A percentile compares a stretch with the other conserved stretches of the same genome.
phyloP scores from a whole-genome alignment of 2,797 vertebrate genomes.

The Arremon aurantiirostris region DNA sequence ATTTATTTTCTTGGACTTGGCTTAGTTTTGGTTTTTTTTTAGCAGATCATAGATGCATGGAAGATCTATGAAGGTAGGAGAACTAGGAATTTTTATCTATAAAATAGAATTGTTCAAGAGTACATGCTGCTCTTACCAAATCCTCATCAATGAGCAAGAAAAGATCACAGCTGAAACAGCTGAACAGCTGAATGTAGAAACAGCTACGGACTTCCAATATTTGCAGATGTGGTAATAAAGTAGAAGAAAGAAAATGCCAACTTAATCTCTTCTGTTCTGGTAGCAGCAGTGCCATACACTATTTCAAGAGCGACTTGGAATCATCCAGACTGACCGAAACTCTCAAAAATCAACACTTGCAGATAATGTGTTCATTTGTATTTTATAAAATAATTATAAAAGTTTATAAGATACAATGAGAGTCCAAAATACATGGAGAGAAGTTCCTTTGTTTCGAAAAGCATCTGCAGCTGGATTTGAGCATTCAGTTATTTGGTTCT shows the following conservation, averaged over 20 bases:
- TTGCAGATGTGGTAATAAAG: not conserved
- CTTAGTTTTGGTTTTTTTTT: not conserved
- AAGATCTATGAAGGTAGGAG: not conserved
- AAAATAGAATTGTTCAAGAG: not conserved
- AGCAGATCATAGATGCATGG: not conserved
- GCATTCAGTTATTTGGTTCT: not conserved
- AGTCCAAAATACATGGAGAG: not conserved
- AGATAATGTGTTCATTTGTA: not conserved
- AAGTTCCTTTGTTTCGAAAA: not conserved
- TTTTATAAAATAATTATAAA: not conserved
- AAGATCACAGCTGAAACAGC: not conserved
- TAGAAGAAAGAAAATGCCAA: not conserved
- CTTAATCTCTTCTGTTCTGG: not conserved
- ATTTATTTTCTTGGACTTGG: not conserved
- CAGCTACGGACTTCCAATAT: not conserved
- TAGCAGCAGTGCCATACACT: not conserved
- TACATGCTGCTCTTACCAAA: not conserved
- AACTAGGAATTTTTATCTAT: not conserved
- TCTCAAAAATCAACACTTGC: not conserved
- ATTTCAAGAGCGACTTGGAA: not conserved
- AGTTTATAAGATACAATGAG: not conserved
- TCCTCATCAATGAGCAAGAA: not conserved
- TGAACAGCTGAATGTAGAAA: rapidly evolving
- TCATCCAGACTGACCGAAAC: not conserved
- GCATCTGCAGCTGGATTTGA: not conserved